Conservation (phyloP, 2,113 vertebrate species). For the Willisornis vidua region DNA sequence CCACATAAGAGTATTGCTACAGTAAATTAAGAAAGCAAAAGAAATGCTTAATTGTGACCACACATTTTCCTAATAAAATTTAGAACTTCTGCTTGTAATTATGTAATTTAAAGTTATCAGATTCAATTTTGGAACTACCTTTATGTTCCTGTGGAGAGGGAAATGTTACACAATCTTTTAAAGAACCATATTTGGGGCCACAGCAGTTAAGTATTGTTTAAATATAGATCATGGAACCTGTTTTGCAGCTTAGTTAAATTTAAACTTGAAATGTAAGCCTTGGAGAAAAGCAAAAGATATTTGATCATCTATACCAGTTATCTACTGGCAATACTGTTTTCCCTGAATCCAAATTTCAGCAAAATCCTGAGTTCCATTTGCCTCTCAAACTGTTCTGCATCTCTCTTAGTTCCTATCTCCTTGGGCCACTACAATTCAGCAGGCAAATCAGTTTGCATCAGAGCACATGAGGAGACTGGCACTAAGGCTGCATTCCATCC, state of each 20-base stretch:
- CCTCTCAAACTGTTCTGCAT: neutral
- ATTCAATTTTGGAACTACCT: neutral
- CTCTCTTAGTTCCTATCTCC: neutral
- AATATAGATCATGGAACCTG: conserved; percentile 15
- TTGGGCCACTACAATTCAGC: neutral
- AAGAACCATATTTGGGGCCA: neutral
- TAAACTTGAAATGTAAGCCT: neutral
- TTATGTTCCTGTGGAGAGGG: neutral
- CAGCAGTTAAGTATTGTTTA: conserved; percentile 7
- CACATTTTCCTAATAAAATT: neutral
- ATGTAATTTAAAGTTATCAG: neutral
- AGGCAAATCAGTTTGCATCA: neutral
- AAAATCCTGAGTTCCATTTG: neutral
- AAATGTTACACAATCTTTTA: neutral
- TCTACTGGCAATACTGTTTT: neutral
- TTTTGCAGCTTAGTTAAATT: conserved; percentile 16
- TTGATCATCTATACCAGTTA: neutral
- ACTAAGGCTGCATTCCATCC: neutral
- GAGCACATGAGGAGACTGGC: neutral
- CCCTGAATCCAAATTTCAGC: neutral
- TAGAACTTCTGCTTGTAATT: neutral
- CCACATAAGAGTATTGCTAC: neutral
- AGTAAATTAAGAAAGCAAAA: neutral
- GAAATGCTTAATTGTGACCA: neutral
- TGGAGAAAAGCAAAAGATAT: neutral